Percentiles rank a stretch among this genome's conserved stretches.
Evolutionary conservation across 1,140 invertebrate species (phyloP).

Genomic region (Sycophila sp.): DNA sequence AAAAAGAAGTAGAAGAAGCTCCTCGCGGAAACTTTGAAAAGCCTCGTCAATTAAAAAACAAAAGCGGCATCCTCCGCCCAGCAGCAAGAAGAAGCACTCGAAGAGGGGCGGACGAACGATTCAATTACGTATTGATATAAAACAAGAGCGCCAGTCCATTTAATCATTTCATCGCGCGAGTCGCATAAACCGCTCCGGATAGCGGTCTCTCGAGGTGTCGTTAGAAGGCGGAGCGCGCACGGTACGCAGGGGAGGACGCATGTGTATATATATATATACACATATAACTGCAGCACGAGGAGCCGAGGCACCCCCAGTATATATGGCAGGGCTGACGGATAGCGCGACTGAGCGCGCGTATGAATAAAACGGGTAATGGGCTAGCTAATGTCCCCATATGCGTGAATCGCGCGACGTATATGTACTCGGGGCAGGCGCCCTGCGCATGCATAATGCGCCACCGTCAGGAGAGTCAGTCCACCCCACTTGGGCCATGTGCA

Average conservation of each 20-base stretch:
- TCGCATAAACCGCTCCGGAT: not conserved
- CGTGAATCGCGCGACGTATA: conserved; percentile 44
- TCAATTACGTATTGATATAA: not conserved
- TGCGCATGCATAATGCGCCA: conserved; percentile 56
- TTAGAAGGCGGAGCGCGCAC: not conserved
- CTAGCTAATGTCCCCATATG: conserved; percentile 63
- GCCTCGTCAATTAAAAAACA: too few species aligned
- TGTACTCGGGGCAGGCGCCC: conserved; percentile 54
- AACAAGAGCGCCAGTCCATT: not conserved
- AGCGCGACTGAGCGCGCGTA: conserved; percentile 22
- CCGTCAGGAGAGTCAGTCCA: too few species aligned
- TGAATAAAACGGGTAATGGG: conserved; percentile 63
- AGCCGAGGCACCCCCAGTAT: too few species aligned
- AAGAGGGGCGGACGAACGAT: too few species aligned
- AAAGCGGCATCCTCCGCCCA: too few species aligned
- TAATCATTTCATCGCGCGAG: not conserved
- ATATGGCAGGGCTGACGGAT: too few species aligned
- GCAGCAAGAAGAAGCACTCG: too few species aligned
- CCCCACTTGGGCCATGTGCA: conserved; percentile 4
- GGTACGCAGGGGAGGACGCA: not conserved
- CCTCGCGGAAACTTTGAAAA: too few species aligned
- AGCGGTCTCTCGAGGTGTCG: conserved; percentile 15
- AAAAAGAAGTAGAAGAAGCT: too few species aligned
- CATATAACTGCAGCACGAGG: too few species aligned
- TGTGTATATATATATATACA: too few species aligned